Percentiles rank a stretch among this genome's conserved stretches.
These are phyloP conservation scores for Pycnonotus jocosus DNA, from an alignment of 2,113 vertebrate genomes.

Conservation along the genomic window DNA sequence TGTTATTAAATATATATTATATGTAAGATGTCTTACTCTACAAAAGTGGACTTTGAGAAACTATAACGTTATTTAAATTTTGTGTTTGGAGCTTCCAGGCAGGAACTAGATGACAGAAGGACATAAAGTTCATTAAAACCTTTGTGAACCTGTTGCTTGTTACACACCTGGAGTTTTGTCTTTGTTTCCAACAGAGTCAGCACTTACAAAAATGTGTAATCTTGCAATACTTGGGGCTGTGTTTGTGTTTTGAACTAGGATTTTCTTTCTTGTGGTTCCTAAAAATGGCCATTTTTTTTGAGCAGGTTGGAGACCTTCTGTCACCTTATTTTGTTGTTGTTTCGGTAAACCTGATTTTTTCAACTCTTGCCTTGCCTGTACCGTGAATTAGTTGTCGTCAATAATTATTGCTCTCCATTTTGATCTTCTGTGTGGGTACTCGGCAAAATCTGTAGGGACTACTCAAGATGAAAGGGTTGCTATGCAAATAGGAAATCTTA, in stretches of 20 bases:
- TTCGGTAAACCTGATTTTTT: not conserved
- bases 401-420: not conserved
- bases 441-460: not conserved
- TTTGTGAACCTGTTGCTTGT: not conserved
- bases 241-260: not conserved
- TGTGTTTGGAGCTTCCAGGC: not conserved
- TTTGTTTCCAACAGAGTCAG: not conserved
- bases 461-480: not conserved
- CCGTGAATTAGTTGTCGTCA: not conserved
- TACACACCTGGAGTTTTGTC: not conserved
- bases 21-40: not conserved
- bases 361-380: not conserved
- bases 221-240: not conserved
- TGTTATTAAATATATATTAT: not conserved
- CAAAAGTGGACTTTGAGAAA: not conserved
- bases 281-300: not conserved
- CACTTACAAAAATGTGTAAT: not conserved
- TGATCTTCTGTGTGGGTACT: not conserved
- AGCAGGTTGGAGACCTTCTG: not conserved
- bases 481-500: conserved; percentile 6
- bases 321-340: not conserved
- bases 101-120: not conserved
- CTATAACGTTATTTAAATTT: not conserved
- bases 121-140: not conserved
- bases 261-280: not conserved